Conservation (phyloP, 2,888 invertebrate genomes). For the Axea sp. region DNA sequence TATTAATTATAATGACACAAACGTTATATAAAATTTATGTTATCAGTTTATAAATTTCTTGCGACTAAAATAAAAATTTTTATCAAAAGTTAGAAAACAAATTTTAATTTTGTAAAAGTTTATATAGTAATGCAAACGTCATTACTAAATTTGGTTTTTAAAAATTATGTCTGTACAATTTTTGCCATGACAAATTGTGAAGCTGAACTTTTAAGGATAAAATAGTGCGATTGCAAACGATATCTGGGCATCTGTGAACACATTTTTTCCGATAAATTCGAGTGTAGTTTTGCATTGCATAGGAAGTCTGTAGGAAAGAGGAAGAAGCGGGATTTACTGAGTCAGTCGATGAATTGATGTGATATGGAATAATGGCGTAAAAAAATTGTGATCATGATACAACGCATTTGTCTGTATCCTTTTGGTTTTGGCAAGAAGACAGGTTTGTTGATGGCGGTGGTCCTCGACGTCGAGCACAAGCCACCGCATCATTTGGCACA, state of each 20-base stretch:
- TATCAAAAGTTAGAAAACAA: too few species aligned
- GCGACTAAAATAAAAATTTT: too few species aligned
- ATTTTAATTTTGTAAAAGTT: too few species aligned
- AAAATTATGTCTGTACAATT: conserved; percentile 15
- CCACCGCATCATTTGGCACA: conserved; percentile 94
- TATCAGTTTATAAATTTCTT: too few species aligned
- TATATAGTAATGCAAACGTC: too few species aligned
- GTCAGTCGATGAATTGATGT: not conserved
- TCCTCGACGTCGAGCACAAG: conserved; percentile 87
- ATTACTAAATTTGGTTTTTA: too few species aligned
- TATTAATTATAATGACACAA: too few species aligned
- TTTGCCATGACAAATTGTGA: conserved; percentile 18
- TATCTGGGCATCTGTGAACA: not conserved
- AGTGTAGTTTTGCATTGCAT: not conserved
- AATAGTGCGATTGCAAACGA: not conserved
- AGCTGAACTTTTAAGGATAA: conserved; percentile 6
- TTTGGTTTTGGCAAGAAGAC: conserved; percentile 75
- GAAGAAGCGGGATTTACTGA: not conserved
- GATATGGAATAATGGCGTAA: not conserved
- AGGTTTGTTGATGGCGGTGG: conserved; percentile 65
- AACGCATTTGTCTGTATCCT: conserved; percentile 90
- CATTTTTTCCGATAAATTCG: not conserved
- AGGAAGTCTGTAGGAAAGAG: not conserved
- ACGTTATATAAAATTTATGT: too few species aligned
- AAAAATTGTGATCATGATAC: conserved; percentile 85